A percentile compares a stretch with the other conserved stretches of the same genome.
These are phyloP conservation scores for Lithophane socia DNA, from an alignment of 2,888 invertebrate genomes.

Conservation along the genomic window DNA sequence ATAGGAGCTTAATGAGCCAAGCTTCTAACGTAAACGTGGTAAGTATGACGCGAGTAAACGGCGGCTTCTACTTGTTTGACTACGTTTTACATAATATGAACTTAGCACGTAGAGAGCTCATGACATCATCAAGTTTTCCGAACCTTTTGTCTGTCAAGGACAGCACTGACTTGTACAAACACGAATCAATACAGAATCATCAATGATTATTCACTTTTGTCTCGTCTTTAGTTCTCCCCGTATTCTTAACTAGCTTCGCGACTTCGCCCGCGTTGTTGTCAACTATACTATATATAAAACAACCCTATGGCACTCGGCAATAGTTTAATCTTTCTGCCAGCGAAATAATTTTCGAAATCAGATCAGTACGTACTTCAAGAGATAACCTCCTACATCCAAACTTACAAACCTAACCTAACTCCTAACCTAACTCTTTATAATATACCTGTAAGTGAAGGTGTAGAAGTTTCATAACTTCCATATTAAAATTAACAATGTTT, in stretches of 20 bases:
- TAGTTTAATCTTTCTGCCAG: background rate
- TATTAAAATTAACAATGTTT: background rate
- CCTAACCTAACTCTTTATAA: background rate
- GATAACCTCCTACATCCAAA: background rate
- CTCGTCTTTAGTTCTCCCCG: background rate
- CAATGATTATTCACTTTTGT: background rate
- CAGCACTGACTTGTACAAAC: background rate
- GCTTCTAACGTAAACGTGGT: background rate
- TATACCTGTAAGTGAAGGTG: background rate
- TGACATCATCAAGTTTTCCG: slow-evolving; percentile 45
- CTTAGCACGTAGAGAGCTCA: slow-evolving; percentile 12
- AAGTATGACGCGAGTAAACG: background rate
- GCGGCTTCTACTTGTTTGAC: background rate
- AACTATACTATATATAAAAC: background rate
- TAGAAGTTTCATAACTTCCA: background rate
- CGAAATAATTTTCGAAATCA: background rate
- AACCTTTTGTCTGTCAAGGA: slow-evolving; percentile 43
- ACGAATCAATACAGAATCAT: background rate
- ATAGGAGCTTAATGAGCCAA: background rate
- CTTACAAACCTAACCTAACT: background rate
- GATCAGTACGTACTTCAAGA: background rate
- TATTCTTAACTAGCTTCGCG: background rate
- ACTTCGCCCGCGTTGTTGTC: background rate
- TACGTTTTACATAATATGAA: slow-evolving; percentile 1
- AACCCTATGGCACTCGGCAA: background rate